Base-by-base conservation (phyloP, 1,140 invertebrate genomes). In the Cardiocondyla obscurior region DNA sequence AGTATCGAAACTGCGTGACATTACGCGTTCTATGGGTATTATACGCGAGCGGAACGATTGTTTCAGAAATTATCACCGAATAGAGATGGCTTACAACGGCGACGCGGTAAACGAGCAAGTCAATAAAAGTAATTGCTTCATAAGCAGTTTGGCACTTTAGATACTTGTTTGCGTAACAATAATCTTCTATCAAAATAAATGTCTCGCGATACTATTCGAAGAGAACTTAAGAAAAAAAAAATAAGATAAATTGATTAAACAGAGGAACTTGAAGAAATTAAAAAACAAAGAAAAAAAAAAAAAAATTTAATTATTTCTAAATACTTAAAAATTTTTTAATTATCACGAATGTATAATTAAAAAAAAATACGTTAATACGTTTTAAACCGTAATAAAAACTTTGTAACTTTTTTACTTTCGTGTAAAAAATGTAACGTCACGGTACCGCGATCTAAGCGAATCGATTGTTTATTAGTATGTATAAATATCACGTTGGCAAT, bases 121-220 rank as follows among this genome's bases (percentile, higher is more conserved):
- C 33, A 16, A 46, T 62, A 64, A 62, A 49, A 64, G 49, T 64
- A 76, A 76, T 64, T 49, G 19, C n/a, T 60, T 74, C 62, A 76
- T 22, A 16, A 76, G n/a, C 1, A n/a, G n/a, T n/a, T n/a, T n/a
- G n/a, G n/a, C n/a, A n/a, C 28, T 33, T 8, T 25, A 16, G 19
- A 6, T 8, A n/a, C 10, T 14, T 19, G 39, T 62, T 46, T 30
- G 19, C 22, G 28, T 30, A 19, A 64, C n/a, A 0, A 44, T 74
- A 44, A 74, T 62, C 7, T 39, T 62, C 5, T n/a, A 36, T 33
- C 72, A 30, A 49, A 62, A 30, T 51, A 39, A 19, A 76, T 49
- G 33, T 19, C 14, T 25, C 8, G 12, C 7, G 22, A 57, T 42
- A 28, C 16, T 14, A n/a, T 28, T 0, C 19, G 14, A 8, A 30